Evolutionary conservation across 2,888 invertebrate genomes (phyloP), one percentile per base, ranked within the genome.

Genomic region (Coenonympha arcania): DNA sequence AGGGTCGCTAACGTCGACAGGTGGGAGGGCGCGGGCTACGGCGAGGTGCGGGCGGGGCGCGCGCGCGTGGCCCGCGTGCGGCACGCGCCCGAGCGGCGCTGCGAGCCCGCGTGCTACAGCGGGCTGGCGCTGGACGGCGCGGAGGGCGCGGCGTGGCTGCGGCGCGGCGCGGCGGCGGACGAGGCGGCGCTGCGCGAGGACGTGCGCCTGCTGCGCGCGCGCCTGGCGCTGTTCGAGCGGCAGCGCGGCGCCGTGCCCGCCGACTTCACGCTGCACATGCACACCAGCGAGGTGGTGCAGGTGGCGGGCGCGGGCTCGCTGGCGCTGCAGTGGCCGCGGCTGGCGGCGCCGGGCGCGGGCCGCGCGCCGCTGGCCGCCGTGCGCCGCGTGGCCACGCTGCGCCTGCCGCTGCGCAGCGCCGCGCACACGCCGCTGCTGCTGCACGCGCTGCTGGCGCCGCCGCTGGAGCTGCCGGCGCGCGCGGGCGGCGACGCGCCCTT

Each of bases 61-160:
- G 63, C 65, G 15, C 87, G 86, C 61, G 73, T 83, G 30, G 56
- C 91, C 90, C 30, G 88, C 76, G 79, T 88, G 71, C 90, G 72
- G 81, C 93, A 94, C 80, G 91, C 93, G 77, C 91, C 95, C 9
- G 89, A 91, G 65, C 78, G 87, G 39, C 88, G 89, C 51, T 97
- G 96, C 79, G 87, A 78, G 58, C 89, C 90, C 37, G 84, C 89
- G 65, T 95, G 95, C 79, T 95, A 95, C 80, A 88, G 92, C 33
- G 94, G 95, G 6, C 87, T 95, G 54, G 88, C 90, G 44, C 73
- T 91, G 15, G 87, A 89, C 61, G 84, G 34, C 19, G 50, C 59
- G 68, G 71, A 70, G 65, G 71, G 73, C 48, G 56, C 40, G 58
- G 64, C 66, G 59, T 73, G 76, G 76, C 13, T 50, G 61, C 46